These are phyloP conservation scores for Porites rus DNA, from an alignment of 92 coral and sea anemone species.

Conservation along the genomic window DNA sequence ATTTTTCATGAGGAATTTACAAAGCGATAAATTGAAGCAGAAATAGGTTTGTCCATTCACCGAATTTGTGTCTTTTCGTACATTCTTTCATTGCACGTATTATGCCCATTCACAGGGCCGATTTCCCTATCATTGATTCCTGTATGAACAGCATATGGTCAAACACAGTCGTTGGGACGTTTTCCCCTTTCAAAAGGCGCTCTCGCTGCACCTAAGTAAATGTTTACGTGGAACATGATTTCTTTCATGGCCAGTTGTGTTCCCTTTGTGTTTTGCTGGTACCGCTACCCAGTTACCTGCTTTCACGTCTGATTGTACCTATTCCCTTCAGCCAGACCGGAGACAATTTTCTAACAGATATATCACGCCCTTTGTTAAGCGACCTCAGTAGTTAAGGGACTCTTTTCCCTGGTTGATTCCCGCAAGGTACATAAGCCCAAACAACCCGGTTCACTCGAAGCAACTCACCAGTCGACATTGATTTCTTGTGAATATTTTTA, in stretches of 20 bases:
- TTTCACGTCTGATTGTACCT: background rate
- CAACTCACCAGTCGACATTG: background rate
- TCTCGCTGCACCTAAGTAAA: slow-evolving; percentile 57
- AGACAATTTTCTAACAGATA: slow-evolving; percentile 16
- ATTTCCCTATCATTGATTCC: slow-evolving; percentile 13
- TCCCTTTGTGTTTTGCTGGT: slow-evolving; percentile 45
- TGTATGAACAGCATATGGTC: slow-evolving; percentile 43
- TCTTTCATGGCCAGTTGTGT: slow-evolving; percentile 46
- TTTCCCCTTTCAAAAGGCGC: slow-evolving; percentile 41
- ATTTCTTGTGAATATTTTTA: background rate
- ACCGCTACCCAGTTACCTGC: slow-evolving; percentile 24
- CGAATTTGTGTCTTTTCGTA: background rate
- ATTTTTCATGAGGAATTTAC: too few relatives aligned
- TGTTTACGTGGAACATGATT: slow-evolving; percentile 50
- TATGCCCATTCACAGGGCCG: background rate
- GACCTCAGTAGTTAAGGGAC: background rate
- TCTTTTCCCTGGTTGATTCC: background rate
- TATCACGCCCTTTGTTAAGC: slow-evolving; percentile 1
- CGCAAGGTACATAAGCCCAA: background rate
- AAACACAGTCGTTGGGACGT: slow-evolving; percentile 48
- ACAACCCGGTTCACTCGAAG: background rate
- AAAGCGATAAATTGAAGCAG: too few relatives aligned
- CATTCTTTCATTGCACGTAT: background rate
- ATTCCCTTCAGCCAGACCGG: background rate
- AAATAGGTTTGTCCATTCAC: background rate